phyloP scores from a whole-genome alignment of 2,113 vertebrate genomes.

The Sterrhoptilus dennistouni region DNA sequence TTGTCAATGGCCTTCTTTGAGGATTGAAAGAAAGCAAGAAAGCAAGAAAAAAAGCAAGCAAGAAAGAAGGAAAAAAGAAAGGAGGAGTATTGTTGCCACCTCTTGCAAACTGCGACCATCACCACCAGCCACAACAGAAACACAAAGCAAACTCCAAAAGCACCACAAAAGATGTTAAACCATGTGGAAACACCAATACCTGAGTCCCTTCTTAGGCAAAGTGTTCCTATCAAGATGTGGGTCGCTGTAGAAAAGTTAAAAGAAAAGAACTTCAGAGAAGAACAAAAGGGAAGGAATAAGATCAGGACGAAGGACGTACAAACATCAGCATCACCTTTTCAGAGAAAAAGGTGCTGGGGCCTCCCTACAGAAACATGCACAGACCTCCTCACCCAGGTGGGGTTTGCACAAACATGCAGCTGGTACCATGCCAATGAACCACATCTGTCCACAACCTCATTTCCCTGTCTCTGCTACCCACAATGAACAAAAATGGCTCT shows the following conservation, averaged over 20 bases:
- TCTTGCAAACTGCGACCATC: slow-evolving; percentile 62
- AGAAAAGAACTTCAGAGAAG: slow-evolving; percentile 86
- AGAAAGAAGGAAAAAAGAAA: not conserved
- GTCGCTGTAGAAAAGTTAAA: slow-evolving; percentile 88
- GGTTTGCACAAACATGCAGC: slow-evolving; percentile 5
- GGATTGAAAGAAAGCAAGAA: not conserved
- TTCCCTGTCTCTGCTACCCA: not conserved
- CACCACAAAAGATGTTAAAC: slow-evolving; percentile 71
- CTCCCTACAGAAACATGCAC: slow-evolving; percentile 65
- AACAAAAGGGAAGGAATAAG: slow-evolving; percentile 33
- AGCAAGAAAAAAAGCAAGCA: not conserved
- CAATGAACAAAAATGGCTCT: not conserved
- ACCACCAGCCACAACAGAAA: slow-evolving; percentile 60
- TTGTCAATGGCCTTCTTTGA: not conserved
- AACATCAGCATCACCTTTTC: slow-evolving; percentile 27
- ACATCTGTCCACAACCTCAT: not conserved
- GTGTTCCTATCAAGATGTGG: slow-evolving; percentile 97
- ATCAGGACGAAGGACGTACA: not conserved
- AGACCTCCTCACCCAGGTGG: not conserved
- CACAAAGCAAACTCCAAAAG: slow-evolving; percentile 72
- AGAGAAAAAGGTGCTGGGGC: slow-evolving; percentile 12
- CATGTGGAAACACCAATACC: slow-evolving; percentile 82
- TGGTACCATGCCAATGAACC: slow-evolving; percentile 33
- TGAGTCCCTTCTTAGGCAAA: slow-evolving; percentile 98
- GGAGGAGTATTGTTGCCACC: slow-evolving; percentile 18